These are phyloP conservation scores for Drosophila novamexicana DNA, from an alignment of 1,140 invertebrate species.

Conservation along the genomic window DNA sequence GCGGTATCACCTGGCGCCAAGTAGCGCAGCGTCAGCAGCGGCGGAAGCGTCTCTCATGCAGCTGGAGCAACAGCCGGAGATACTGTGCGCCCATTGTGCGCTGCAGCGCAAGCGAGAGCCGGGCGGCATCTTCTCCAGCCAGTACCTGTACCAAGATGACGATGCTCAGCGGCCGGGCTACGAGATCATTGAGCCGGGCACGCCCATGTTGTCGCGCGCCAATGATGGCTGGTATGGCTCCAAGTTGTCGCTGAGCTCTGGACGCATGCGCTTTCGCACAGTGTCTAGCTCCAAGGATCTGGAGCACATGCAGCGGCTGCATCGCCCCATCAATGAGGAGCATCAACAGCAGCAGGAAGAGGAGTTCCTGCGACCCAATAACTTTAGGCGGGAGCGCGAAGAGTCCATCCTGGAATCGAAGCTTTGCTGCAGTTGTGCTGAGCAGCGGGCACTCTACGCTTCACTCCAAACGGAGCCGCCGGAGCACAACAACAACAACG, in stretches of 20 bases:
- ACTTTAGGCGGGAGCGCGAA: conserved; percentile 73
- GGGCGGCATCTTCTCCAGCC: conserved; percentile 86
- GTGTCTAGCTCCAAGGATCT: conserved; percentile 77
- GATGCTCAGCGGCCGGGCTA: conserved; percentile 86
- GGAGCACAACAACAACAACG: conserved; percentile 33
- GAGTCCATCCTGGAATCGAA: conserved; percentile 57
- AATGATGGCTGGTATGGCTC: conserved; percentile 88
- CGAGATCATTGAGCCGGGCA: conserved; percentile 88
- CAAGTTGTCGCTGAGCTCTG: conserved; percentile 70
- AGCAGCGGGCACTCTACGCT: conserved; percentile 48
- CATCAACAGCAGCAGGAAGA: conserved; percentile 31
- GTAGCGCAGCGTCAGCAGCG: background rate
- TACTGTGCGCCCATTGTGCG: conserved; percentile 75
- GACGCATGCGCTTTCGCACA: conserved; percentile 64
- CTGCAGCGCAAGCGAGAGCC: conserved; percentile 75
- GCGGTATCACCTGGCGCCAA: conserved; percentile 85
- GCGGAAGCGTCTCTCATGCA: background rate
- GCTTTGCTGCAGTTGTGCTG: conserved; percentile 62
- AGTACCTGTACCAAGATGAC: conserved; percentile 89
- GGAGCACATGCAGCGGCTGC: conserved; percentile 62
- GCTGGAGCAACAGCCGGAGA: conserved; percentile 5
- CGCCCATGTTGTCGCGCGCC: conserved; percentile 87
- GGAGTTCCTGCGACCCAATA: conserved; percentile 69
- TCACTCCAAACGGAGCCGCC: background rate
- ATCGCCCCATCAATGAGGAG: conserved; percentile 61